A percentile compares a stretch with the other conserved stretches of the same genome.
phyloP scores from a whole-genome alignment of 2,888 invertebrate species.

The Spodoptera exigua region DNA sequence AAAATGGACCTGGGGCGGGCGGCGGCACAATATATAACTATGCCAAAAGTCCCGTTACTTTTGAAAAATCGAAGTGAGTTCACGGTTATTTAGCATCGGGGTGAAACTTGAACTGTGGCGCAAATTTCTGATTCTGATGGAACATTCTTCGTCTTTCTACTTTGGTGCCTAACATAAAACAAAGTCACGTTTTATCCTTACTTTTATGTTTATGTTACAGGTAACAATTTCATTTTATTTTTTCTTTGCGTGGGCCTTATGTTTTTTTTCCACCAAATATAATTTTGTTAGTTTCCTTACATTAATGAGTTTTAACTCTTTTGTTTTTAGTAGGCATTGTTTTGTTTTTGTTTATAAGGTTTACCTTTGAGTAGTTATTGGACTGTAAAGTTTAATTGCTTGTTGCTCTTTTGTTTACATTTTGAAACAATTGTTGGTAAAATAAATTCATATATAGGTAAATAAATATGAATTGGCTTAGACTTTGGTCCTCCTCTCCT shows the following conservation, averaged over 20 bases:
- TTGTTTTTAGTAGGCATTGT: no score
- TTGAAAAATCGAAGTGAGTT: constrained; percentile 41
- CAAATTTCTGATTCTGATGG: constrained; percentile 36
- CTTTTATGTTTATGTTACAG: constrained; percentile 3
- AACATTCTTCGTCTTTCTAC: constrained; percentile 24
- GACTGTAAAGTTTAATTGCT: no score
- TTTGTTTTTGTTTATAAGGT: no score
- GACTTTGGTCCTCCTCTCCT: no score
- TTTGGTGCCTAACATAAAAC: constrained; percentile 1
- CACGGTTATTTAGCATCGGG: constrained; percentile 36
- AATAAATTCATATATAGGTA: no score
- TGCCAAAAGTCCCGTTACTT: constrained; percentile 43
- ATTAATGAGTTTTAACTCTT: no score
- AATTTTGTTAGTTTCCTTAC: no score
- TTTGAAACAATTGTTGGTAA: no score
- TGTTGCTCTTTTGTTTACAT: no score
- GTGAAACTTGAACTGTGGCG: constrained; percentile 13
- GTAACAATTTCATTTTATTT: constrained; percentile 5
- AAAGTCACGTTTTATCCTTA: constrained; percentile 10
- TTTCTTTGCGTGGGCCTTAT: background rate
- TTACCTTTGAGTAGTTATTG: no score
- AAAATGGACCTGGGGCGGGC: constrained; percentile 35
- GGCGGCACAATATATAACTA: constrained; percentile 43
- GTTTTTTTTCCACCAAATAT: constrained; percentile 1
- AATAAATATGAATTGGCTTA: no score